phyloP scores from a whole-genome alignment of 2,113 vertebrate species.

The Rhagologus leucostigma region DNA sequence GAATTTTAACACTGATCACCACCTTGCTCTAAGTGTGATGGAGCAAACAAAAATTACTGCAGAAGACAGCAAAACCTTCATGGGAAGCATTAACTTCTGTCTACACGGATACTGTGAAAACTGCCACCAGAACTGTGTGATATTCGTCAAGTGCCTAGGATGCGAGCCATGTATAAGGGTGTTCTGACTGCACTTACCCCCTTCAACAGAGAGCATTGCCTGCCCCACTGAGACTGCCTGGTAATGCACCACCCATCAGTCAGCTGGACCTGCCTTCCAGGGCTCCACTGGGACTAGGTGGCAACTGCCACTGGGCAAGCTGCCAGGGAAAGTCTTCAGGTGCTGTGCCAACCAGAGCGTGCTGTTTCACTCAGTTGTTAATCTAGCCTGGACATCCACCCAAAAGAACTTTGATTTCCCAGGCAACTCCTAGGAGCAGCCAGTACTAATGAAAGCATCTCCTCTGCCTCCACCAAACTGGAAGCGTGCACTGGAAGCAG shows the following conservation, averaged over 20 bases:
- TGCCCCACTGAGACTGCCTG: neutral
- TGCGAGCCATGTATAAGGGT: neutral
- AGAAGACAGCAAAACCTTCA: neutral
- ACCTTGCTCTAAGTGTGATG: neutral
- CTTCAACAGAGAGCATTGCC: neutral
- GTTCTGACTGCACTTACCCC: neutral
- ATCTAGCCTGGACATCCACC: neutral
- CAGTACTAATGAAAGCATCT: neutral
- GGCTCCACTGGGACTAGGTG: neutral
- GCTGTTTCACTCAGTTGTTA: neutral
- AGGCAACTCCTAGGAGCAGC: neutral
- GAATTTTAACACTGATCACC: neutral
- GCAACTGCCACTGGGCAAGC: neutral
- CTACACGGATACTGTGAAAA: neutral
- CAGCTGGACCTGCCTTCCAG: neutral
- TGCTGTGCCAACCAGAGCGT: neutral
- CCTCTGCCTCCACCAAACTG: neutral
- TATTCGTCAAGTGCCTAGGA: neutral
- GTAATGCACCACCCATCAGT: neutral
- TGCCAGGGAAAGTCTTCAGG: neutral
- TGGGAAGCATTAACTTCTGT: neutral
- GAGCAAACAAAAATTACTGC: neutral
- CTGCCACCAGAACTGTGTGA: neutral
- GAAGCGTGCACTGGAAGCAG: fast-evolving
- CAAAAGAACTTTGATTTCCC: neutral